Conservation (phyloP, 2,113 vertebrate genomes). For the Zootoca vivipara region DNA sequence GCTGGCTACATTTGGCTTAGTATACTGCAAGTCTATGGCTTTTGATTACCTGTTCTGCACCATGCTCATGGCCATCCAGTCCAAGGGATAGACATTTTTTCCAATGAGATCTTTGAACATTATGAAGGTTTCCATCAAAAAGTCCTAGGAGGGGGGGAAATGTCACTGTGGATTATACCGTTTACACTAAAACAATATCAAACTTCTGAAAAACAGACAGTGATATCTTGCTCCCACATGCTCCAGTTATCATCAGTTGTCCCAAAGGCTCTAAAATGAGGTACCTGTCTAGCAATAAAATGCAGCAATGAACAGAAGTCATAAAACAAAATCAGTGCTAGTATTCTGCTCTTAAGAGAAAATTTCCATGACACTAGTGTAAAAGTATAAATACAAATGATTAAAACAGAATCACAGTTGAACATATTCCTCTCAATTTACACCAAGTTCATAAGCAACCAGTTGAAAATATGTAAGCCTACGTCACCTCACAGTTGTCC, state of each 20-base stretch:
- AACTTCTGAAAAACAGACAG: neutral
- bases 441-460: neutral
- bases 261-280: too few species aligned
- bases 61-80: constrained; percentile 99
- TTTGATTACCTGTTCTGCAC: constrained; percentile 92
- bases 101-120: constrained; percentile 96
- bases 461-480: neutral
- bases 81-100: constrained; percentile 93
- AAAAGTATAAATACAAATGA: neutral
- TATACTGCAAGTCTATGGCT: neutral
- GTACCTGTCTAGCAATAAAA: neutral
- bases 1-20: neutral
- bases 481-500: neutral
- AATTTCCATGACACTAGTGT: neutral
- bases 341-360: neutral
- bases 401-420: neutral
- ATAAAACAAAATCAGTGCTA: neutral
- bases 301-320: neutral
- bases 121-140: constrained; percentile 97
- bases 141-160: constrained; percentile 81
- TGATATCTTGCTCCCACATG: neutral
- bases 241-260: neutral
- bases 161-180: neutral
- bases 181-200: neutral
- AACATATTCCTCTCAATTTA: neutral